Evolutionary conservation across 2,797 vertebrate species (phyloP), one percentile per base, ranked within the genome.

Genomic region (Taenioides sp.): DNA sequence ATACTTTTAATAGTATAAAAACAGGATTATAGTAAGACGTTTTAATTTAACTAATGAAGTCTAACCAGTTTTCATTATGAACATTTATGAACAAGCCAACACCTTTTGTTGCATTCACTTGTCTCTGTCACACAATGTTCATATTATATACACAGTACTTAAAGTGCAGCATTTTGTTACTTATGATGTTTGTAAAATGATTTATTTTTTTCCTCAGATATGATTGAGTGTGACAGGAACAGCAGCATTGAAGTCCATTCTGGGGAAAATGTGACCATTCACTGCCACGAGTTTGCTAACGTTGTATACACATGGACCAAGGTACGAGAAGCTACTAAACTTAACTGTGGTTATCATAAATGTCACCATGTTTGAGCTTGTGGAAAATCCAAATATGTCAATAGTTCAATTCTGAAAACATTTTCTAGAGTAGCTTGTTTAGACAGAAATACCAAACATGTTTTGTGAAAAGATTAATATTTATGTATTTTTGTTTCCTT

Each of bases 281-380:
- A 0, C 34, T 94, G 91, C 76, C 18, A 0, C 0, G 20, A 20
- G 0, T 68, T 65, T n/a, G 59, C 40, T 22, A 0, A 67, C 5
- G 70, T 79, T 22, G 0, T 40, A 4, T 90, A 88, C 81, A 80
- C 4, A 2, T 94, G 93, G 93, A 89, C 67, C 16, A 92, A 89
- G 90, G 92, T 93, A 89, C 18, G 2, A 25, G 69, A 65, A 4
- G 18, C 31, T n/a, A 16, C 17, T 43, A 55, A 4, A 1, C 17
- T 4, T 10, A 62, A 62, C 20, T n/a, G 50, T 52, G 50, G 6
- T n/a, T 54, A 47, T 47, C 12, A 47, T 47, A 47, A 47, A 47
- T 4, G 16, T 47, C 43, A 9, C 20, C 18, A 54, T 23, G 20
- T 12, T 1, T 57, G 7, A 5, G 6, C 57, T 59, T 11, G 27